A percentile compares a stretch with the other conserved stretches of the same genome.
Conservation (phyloP, 2,797 vertebrate genomes). For the Okamejei kenojei region DNA sequence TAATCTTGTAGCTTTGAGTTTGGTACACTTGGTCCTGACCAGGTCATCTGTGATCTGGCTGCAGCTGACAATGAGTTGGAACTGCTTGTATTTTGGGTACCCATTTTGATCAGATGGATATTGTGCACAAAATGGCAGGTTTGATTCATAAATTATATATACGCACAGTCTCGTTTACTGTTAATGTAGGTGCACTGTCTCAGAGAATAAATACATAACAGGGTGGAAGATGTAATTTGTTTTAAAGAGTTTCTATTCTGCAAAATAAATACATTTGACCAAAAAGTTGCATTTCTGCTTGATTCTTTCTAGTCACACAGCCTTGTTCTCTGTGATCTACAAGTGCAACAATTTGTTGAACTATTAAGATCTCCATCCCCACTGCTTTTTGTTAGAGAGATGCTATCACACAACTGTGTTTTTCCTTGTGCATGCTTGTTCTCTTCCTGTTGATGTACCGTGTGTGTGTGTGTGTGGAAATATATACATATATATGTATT, state of each 20-base stretch:
- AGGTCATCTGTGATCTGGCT: not conserved
- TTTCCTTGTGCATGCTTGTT: not conserved
- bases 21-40: not conserved
- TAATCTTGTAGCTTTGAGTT: not conserved
- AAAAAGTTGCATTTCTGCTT: not conserved
- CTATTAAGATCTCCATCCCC: not conserved
- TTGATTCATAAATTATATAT: not conserved
- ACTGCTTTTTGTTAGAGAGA: not conserved
- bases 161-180: not conserved
- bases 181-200: not conserved
- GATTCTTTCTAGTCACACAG: not conserved
- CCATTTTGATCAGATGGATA: not conserved
- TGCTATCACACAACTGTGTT: not conserved
- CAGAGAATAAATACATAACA: not conserved
- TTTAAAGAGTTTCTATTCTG: not conserved
- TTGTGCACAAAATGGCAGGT: not conserved
- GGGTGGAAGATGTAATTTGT: not conserved
- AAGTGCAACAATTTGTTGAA: not conserved
- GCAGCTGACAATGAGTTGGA: not conserved
- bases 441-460: not conserved
- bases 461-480: not conserved
- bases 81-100: not conserved
- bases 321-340: not conserved
- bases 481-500: conserved; percentile 9
- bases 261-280: not conserved